Evolutionary conservation across 2,797 vertebrate genomes (phyloP).

Genomic region (Esox masquinongy): DNA sequence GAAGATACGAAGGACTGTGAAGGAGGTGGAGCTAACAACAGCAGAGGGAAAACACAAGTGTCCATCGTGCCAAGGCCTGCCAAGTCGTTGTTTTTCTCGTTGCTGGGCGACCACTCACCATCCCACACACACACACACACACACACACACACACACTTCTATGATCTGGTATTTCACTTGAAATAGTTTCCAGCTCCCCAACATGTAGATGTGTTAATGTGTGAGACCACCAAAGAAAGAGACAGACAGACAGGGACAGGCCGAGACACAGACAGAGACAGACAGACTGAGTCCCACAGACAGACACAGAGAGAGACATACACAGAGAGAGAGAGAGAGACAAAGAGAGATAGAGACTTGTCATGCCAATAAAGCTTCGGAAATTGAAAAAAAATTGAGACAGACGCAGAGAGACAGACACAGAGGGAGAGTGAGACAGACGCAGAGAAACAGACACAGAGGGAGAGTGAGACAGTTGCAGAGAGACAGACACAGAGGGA

Average conservation of each 20-base stretch:
- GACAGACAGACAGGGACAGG: background rate
- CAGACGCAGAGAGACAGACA: too few relatives aligned
- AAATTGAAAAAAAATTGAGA: too few relatives aligned
- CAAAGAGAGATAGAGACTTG: background rate
- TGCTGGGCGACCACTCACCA: conserved; percentile 27
- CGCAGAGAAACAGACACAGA: too few relatives aligned
- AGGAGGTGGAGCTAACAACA: background rate
- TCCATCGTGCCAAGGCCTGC: conserved; percentile 15
- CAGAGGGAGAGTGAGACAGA: too few relatives aligned
- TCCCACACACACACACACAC: conserved; percentile 17
- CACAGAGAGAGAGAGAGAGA: too few relatives aligned
- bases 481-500: background rate
- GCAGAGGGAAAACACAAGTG: background rate
- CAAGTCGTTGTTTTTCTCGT: conserved; percentile 35
- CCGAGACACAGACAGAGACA: background rate
- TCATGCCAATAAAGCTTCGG: too few relatives aligned
- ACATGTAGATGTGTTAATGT: background rate
- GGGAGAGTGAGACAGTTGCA: too few relatives aligned
- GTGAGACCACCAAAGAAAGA: background rate
- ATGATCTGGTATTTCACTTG: background rate
- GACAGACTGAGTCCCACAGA: too few relatives aligned
- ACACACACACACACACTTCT: background rate
- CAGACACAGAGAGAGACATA: too few relatives aligned
- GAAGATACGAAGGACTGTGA: too few relatives aligned
- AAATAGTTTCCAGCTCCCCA: conserved; percentile 8